Base-by-base conservation (phyloP, 92 coral and sea anemone genomes). In the Metridium senile region DNA sequence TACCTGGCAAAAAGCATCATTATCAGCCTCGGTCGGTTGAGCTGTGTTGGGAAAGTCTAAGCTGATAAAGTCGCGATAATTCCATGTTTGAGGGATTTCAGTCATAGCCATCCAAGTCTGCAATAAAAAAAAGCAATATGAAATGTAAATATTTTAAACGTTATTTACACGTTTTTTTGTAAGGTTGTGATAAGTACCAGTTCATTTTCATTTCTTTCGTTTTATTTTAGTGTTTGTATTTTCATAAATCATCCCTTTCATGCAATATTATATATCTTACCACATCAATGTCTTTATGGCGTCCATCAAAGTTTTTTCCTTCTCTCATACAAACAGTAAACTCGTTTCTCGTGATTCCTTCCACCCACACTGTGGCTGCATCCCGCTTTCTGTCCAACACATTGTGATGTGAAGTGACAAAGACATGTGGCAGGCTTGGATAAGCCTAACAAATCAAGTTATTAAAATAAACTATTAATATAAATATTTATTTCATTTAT, bases 21-120 rank as follows among this genome's bases (percentile, higher is more conserved):
- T 71, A 20, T 71, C 75, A 33, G 47, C 75, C 27, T 71, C 75
- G 13, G 2, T 51, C 46, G 75, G 75, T 22, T 4, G 1, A 20
- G n/a, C 58, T 9, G 54, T 71, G 75, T 71, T 71, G 13, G 62
- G 75, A 47, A 71, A 71, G 35, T 71, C 59, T 47, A 71, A 18
- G 33, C 58, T 71, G 33, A 23, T 46, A 45, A 71, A 18, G 18
- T 71, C 75, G 11, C 46, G 47, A 47, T 22, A 47, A 51, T 53
- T 71, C 75, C 75, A 71, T 9, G 75, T 33, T 28, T 27, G 63
- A n/a, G 75, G 75, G 28, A 45, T 28, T 51, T 47, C 59, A 23
- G 75, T 26, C 59, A 71, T 33, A n/a, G 75, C 75, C 75, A 71
- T 71, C 75, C 75, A 71, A 33, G 34, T 71, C 75, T 71, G 33